Percentiles rank a stretch among this genome's conserved stretches.
Evolutionary conservation across 2,797 vertebrate genomes (phyloP).

Genomic region (Catharus ustulatus): DNA sequence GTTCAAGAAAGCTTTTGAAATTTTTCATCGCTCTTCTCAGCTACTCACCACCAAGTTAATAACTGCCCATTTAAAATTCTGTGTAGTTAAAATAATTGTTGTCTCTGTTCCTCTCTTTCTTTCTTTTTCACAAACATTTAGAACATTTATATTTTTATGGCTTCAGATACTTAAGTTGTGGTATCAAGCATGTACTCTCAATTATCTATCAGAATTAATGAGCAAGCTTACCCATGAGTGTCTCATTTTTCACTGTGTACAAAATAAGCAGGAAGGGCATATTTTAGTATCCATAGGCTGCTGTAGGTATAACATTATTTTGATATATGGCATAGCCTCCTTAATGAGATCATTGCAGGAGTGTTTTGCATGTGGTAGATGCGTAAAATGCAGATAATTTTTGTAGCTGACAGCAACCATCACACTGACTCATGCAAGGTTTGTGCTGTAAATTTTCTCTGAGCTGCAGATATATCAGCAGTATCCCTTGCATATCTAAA

Average conservation of each 20-base stretch:
- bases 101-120: neutral
- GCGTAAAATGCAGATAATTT: slow-evolving; percentile 15
- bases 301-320: slow-evolving; percentile 19
- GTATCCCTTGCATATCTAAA: neutral
- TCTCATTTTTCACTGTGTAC: slow-evolving; percentile 32
- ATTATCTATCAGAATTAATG: slow-evolving; percentile 44
- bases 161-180: slow-evolving; percentile 5
- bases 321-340: slow-evolving; percentile 6
- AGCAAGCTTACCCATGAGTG: neutral
- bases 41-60: neutral
- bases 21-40: neutral
- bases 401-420: neutral
- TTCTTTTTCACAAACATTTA: neutral
- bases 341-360: slow-evolving; percentile 38
- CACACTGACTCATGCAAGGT: neutral
- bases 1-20: neutral
- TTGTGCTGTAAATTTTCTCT: neutral
- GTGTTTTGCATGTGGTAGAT: slow-evolving; percentile 15
- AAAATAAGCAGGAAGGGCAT: slow-evolving; percentile 8
- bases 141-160: neutral
- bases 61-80: neutral
- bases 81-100: neutral
- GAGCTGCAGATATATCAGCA: neutral
- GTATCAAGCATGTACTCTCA: neutral
- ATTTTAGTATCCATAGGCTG: neutral